phyloP scores from a whole-genome alignment of 2,888 invertebrate genomes.

The Drosophila cognata region DNA sequence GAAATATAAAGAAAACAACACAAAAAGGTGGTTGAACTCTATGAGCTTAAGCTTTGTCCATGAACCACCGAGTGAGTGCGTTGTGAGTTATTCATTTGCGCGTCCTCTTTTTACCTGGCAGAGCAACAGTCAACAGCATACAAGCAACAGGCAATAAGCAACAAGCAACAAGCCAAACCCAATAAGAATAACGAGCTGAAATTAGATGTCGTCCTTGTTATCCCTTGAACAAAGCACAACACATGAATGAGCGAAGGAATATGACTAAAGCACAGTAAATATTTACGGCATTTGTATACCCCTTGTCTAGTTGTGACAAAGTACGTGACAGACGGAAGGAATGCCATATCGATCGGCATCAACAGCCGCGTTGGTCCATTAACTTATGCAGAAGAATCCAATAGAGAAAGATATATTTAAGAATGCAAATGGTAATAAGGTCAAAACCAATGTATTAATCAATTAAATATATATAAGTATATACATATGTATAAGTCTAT shows the following conservation, averaged over 20 bases:
- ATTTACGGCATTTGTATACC: background rate
- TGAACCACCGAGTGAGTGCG: slow-evolving; percentile 33
- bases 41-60: slow-evolving; percentile 53
- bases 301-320: background rate
- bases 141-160: background rate
- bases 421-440: background rate
- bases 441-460: background rate
- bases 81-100: slow-evolving; percentile 44
- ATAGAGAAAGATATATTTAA: background rate
- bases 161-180: slow-evolving; percentile 18
- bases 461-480: background rate
- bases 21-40: slow-evolving; percentile 68
- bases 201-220: slow-evolving; percentile 39
- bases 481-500: background rate
- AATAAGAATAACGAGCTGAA: slow-evolving; percentile 35
- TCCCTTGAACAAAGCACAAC: slow-evolving; percentile 12
- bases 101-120: slow-evolving; percentile 25
- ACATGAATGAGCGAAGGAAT: background rate
- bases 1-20: slow-evolving; percentile 16
- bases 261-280: background rate
- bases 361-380: background rate
- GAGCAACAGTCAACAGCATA: background rate
- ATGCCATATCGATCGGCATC: background rate
- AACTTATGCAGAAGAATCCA: background rate
- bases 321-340: background rate